Percentiles rank a stretch among this genome's conserved stretches.
Conservation (phyloP, 2,888 invertebrate genomes). For the Caenorhabditis sulstoni region DNA sequence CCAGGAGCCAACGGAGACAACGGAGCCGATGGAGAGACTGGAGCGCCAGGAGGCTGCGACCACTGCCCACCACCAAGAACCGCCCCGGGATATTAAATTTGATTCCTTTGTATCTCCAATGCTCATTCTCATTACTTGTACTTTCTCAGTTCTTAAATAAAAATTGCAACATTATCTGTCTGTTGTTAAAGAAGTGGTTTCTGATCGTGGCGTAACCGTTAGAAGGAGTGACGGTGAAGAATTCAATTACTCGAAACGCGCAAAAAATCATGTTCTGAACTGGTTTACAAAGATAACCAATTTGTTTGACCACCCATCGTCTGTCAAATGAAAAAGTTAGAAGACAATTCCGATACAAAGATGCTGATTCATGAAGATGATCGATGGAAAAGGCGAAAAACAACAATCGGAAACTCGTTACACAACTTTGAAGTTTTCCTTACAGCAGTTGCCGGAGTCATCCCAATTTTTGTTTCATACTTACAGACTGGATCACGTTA, state of each 20-base stretch:
- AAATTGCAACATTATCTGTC: background rate
- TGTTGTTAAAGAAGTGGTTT: background rate
- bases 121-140: constrained; percentile 51
- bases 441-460: no score
- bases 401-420: no score
- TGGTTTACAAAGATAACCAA: background rate
- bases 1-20: constrained; percentile 65
- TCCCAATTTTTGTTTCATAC: constrained; percentile 1
- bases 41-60: constrained; percentile 73
- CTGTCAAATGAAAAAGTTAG: background rate
- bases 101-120: constrained; percentile 31
- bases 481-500: no score
- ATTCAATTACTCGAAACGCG: background rate
- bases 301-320: background rate
- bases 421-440: no score
- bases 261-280: background rate
- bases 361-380: no score
- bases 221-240: background rate
- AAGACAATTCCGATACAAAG: no score
- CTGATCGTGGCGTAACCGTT: background rate
- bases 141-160: constrained; percentile 36
- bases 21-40: constrained; percentile 70
- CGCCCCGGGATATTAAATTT: constrained; percentile 70
- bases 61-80: constrained; percentile 75
- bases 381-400: no score